Evolutionary conservation across 2,113 vertebrate genomes (phyloP).

Genomic region (Oreocharis arfaki): DNA sequence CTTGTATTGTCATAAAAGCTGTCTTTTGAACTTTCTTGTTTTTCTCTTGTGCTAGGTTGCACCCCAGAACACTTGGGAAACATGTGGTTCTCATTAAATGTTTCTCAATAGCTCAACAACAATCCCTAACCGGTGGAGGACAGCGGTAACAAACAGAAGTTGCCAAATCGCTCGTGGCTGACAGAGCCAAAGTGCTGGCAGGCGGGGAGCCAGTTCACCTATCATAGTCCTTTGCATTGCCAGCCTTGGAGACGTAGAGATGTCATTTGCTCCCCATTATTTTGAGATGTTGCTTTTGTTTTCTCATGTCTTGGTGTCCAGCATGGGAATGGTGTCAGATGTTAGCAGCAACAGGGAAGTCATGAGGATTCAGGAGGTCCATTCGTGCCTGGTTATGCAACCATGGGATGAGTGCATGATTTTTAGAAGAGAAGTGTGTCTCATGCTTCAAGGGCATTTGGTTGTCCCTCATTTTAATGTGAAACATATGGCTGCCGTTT

Average conservation of each 20-base stretch:
- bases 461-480: not conserved
- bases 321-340: not conserved
- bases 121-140: not conserved
- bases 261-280: not conserved
- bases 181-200: not conserved
- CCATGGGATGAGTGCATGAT: not conserved
- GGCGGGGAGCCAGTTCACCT: not conserved
- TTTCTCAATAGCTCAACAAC: constrained; percentile 47
- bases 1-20: not conserved
- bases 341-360: not conserved
- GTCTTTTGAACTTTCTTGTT: not conserved
- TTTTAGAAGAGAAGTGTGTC: not conserved
- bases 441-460: not conserved
- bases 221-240: not conserved
- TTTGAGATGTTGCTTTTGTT: not conserved
- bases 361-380: not conserved
- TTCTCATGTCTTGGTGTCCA: not conserved
- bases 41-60: not conserved
- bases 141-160: not conserved
- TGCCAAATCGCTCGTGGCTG: not conserved
- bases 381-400: not conserved
- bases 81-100: constrained; percentile 48
- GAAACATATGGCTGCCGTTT: not conserved
- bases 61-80: not conserved
- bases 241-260: not conserved